Conservation (phyloP, 2,797 vertebrate genomes). For the Platyrinchus mystaceus region DNA sequence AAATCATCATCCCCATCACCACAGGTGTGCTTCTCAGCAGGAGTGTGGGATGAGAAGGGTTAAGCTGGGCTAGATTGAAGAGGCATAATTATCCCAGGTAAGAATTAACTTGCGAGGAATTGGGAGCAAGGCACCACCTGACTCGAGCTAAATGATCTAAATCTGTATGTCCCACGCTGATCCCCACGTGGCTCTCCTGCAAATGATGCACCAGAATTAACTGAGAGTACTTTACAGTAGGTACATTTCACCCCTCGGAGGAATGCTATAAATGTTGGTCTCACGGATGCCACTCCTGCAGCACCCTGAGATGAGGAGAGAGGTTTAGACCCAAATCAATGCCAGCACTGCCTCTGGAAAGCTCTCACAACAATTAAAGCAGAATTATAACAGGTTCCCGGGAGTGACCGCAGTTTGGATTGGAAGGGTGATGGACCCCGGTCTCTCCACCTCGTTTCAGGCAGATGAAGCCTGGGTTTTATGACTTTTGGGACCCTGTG, state of each 20-base stretch:
- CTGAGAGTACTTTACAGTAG: constrained; percentile 47
- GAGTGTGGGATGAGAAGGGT: neutral
- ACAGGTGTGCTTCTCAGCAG: neutral
- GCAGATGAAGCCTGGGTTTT: neutral
- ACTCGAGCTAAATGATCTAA: neutral
- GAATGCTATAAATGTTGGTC: constrained; percentile 62
- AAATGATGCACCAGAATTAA: constrained; percentile 62
- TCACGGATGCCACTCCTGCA: neutral
- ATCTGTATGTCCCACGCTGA: constrained; percentile 19
- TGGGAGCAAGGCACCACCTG: constrained; percentile 53
- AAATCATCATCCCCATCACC: rapidly evolving
- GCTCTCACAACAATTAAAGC: constrained; percentile 56
- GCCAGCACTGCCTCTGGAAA: constrained; percentile 37
- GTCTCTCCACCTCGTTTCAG: neutral
- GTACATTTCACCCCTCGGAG: constrained; percentile 52
- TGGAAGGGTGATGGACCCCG: constrained; percentile 1
- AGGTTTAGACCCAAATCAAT: constrained; percentile 20
- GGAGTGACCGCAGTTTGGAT: neutral
- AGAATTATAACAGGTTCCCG: neutral
- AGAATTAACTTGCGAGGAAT: constrained; percentile 31
- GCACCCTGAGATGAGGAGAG: neutral
- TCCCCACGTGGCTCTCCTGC: neutral
- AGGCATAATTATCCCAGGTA: constrained; percentile 49
- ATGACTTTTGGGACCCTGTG: neutral
- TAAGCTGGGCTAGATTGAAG: neutral